Evolutionary conservation across 2,797 vertebrate species (phyloP).

Genomic region (Naso thynnoides): DNA sequence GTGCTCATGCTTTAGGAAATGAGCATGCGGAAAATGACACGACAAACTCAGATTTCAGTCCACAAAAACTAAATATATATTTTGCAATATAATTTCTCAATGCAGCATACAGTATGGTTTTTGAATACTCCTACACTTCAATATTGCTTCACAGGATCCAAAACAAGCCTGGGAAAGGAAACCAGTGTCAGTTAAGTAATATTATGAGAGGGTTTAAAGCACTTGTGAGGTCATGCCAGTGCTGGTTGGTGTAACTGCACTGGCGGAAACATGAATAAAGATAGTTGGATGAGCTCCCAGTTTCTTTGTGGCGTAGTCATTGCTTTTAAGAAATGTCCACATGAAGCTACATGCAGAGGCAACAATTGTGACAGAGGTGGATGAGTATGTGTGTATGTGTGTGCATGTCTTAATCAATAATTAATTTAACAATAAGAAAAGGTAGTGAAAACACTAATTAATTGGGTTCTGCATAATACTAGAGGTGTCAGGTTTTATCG

Average conservation of each 20-base stretch:
- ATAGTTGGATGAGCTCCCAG: conserved; percentile 69
- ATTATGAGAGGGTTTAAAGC: conserved; percentile 50
- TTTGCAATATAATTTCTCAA: not conserved
- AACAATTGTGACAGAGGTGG: conserved; percentile 27
- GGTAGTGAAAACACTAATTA: conserved; percentile 92
- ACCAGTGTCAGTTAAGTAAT: conserved; percentile 46
- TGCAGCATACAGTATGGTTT: not conserved
- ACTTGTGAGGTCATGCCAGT: conserved; percentile 61
- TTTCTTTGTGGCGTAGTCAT: conserved; percentile 62
- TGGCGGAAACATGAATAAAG: conserved; percentile 59
- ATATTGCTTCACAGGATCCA: conserved; percentile 25
- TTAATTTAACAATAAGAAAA: conserved; percentile 92
- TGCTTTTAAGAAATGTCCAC: conserved; percentile 67
- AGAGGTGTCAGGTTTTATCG: conserved; percentile 73
- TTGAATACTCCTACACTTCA: conserved; percentile 24
- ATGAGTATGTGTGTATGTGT: not conserved
- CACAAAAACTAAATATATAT: not conserved
- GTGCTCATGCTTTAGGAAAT: not conserved
- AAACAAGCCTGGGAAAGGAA: conserved; percentile 58
- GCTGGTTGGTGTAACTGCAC: conserved; percentile 52
- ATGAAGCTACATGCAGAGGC: conserved; percentile 67
- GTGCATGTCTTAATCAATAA: conserved; percentile 88
- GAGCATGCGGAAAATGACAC: not conserved
- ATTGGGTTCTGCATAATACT: conserved; percentile 87
- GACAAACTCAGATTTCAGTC: not conserved